phyloP scores from a whole-genome alignment of 92 coral and sea anemone species.

The Muricea muricata region DNA sequence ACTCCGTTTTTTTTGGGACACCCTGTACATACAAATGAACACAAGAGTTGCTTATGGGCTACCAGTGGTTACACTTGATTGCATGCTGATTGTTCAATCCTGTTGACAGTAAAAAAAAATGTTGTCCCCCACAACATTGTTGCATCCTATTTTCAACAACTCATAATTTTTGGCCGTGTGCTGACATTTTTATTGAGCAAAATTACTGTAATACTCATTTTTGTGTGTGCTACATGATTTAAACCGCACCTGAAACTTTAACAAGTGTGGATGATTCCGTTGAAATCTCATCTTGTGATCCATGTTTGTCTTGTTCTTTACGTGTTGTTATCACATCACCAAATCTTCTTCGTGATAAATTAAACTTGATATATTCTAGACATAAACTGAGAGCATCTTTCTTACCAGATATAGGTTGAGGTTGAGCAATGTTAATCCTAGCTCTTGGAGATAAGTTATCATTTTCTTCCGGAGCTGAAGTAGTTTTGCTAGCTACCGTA shows the following conservation, averaged over 20 bases:
- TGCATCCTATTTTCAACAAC: too few species aligned
- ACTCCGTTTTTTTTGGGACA: too few species aligned
- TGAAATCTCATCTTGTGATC: slow-evolving; percentile 79
- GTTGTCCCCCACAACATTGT: too few species aligned
- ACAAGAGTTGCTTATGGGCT: too few species aligned
- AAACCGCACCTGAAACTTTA: slow-evolving; percentile 93
- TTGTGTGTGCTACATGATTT: neutral
- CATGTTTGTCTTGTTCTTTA: slow-evolving; percentile 20
- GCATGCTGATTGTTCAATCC: too few species aligned
- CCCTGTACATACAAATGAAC: too few species aligned
- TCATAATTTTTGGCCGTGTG: too few species aligned
- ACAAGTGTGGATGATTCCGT: slow-evolving; percentile 86
- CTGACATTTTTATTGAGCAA: too few species aligned
- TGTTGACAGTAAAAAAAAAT: too few species aligned
- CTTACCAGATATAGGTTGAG: slow-evolving; percentile 94
- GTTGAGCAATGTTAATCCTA: slow-evolving; percentile 65
- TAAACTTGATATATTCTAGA: slow-evolving; percentile 93
- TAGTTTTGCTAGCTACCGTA: slow-evolving; percentile 69
- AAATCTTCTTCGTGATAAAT: slow-evolving; percentile 88
- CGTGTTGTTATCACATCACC: slow-evolving; percentile 57
- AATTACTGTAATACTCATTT: too few species aligned
- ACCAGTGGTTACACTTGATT: too few species aligned
- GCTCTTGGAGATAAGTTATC: slow-evolving; percentile 72
- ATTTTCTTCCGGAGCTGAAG: slow-evolving; percentile 70
- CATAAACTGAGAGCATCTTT: slow-evolving; percentile 95